Conservation (phyloP, 37 sponge, comb jelly and placozoan species). For the Bolinopsis microptera region DNA sequence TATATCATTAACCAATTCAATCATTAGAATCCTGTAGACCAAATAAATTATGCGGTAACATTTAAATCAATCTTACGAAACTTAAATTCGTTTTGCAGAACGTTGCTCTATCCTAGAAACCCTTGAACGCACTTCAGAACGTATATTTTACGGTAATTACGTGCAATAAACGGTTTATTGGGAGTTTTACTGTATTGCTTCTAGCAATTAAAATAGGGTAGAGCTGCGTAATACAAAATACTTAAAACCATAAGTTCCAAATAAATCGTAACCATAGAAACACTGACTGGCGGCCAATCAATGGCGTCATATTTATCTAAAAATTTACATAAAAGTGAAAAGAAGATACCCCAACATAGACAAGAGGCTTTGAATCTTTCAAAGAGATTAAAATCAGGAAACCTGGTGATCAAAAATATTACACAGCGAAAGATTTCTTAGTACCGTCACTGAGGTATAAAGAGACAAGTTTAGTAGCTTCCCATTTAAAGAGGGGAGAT, state of each 20-base stretch:
- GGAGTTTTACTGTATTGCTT: too few relatives aligned
- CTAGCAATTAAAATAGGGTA: too few relatives aligned
- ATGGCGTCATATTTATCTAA: not conserved
- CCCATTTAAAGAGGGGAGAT: constrained; percentile 19
- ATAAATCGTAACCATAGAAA: not conserved
- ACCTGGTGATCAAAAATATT: not conserved
- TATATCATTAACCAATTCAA: not conserved
- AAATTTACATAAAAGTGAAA: not conserved
- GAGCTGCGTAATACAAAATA: too few relatives aligned
- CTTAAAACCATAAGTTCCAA: not conserved
- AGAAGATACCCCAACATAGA: too few relatives aligned
- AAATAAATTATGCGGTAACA: too few relatives aligned
- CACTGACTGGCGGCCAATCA: not conserved
- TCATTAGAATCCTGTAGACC: not conserved
- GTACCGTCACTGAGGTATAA: constrained; percentile 9
- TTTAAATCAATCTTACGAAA: not conserved
- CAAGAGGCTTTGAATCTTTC: too few relatives aligned
- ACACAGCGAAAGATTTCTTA: constrained; percentile 63
- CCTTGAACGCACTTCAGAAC: too few relatives aligned
- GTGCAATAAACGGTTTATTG: too few relatives aligned
- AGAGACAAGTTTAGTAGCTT: constrained; percentile 10
- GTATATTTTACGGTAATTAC: too few relatives aligned
- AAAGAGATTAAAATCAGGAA: too few relatives aligned
- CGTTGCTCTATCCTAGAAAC: too few relatives aligned
- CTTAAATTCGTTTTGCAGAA: not conserved